These are phyloP conservation scores for Lithophane socia DNA, from an alignment of 2,888 invertebrate species.

Conservation along the genomic window DNA sequence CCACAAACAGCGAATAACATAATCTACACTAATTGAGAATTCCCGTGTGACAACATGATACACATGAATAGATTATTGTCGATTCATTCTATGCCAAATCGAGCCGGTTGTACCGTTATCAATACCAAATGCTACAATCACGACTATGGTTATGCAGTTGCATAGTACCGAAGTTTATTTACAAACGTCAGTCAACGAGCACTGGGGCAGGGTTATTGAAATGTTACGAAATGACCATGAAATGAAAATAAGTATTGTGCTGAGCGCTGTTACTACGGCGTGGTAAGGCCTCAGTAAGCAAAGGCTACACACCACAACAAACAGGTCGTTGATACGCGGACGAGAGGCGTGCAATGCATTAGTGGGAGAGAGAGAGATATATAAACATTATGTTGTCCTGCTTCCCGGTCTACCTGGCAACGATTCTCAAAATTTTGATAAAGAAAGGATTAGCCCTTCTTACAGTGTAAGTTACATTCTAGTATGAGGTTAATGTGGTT, in stretches of 20 bases:
- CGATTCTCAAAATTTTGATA: constrained; percentile 73
- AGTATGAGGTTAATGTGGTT: constrained; percentile 14
- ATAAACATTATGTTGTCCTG: constrained; percentile 82
- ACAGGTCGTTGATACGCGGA: constrained; percentile 88
- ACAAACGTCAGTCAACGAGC: constrained; percentile 74
- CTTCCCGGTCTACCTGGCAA: constrained; percentile 72
- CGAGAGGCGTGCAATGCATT: constrained; percentile 77
- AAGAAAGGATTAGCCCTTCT: constrained; percentile 32
- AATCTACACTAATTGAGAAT: constrained; percentile 42
- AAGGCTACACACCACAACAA: constrained; percentile 78
- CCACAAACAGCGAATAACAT: constrained; percentile 26
- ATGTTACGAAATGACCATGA: constrained; percentile 88
- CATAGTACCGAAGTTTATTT: constrained; percentile 74
- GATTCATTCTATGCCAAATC: constrained; percentile 58
- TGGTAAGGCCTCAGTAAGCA: constrained; percentile 80
- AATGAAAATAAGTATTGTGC: constrained; percentile 84
- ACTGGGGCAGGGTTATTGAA: constrained; percentile 79
- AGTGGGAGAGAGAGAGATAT: constrained; percentile 80
- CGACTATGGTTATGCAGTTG: constrained; percentile 67
- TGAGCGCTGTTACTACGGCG: constrained; percentile 81
- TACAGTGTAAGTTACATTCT: constrained; percentile 5
- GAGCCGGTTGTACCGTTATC: constrained; percentile 63
- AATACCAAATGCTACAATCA: constrained; percentile 64
- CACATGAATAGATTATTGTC: constrained; percentile 41
- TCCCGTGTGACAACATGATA: constrained; percentile 52